Evolutionary conservation across 2,113 vertebrate species (phyloP).

Genomic region (Aptenodytes patagonicus): DNA sequence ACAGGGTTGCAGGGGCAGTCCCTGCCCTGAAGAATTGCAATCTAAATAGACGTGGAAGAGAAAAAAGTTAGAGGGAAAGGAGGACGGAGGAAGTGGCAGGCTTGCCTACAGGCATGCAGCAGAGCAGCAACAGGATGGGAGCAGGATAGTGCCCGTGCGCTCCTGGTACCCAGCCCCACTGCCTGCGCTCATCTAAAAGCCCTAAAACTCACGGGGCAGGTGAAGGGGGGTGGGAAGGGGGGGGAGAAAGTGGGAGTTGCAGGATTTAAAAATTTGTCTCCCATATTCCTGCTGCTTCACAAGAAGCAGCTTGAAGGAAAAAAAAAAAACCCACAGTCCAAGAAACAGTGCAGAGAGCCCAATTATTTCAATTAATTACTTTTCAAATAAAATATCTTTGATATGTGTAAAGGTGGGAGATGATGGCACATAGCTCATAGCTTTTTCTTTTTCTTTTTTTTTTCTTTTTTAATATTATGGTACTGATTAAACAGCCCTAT

Average conservation of each 20-base stretch:
- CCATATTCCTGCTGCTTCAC: fast-evolving
- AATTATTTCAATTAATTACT: background rate
- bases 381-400: background rate
- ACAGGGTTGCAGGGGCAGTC: background rate
- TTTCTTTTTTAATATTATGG: background rate
- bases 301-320: background rate
- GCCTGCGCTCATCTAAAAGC: background rate
- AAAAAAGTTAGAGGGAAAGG: background rate
- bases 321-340: background rate
- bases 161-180: background rate
- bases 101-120: background rate
- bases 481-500: background rate
- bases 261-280: background rate
- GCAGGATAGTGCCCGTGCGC: fast-evolving
- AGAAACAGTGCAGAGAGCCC: background rate
- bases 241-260: fast-evolving
- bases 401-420: background rate
- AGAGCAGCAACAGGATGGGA: background rate
- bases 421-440: background rate
- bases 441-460: background rate
- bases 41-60: background rate
- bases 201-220: background rate
- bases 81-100: background rate
- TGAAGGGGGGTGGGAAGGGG: no score
- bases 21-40: background rate